These are phyloP conservation scores for Lepidiolamprologus cunningtoni DNA, from an alignment of 2,113 vertebrate genomes.

Conservation along the genomic window DNA sequence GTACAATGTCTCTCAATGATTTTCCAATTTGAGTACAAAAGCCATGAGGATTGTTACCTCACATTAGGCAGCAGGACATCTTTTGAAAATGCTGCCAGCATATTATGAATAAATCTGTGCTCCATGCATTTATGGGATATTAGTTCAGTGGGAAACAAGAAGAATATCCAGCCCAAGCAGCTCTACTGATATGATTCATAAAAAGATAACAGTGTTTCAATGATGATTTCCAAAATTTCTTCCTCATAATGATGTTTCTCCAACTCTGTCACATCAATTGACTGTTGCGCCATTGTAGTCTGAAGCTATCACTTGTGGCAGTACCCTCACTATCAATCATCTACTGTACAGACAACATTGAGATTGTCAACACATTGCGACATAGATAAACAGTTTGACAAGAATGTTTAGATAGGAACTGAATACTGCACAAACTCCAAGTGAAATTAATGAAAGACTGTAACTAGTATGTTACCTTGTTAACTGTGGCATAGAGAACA, in stretches of 20 bases:
- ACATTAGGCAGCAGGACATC: slow-evolving; percentile 39
- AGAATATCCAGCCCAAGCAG: neutral
- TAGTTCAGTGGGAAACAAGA: neutral
- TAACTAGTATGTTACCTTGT: neutral
- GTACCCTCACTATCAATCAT: slow-evolving; percentile 22
- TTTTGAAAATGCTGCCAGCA: slow-evolving; percentile 34
- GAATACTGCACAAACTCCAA: neutral
- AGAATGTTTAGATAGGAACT: neutral
- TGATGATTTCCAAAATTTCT: neutral
- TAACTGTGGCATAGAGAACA: neutral
- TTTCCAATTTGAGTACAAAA: slow-evolving; percentile 27
- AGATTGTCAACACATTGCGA: slow-evolving; percentile 20
- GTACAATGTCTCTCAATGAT: slow-evolving; percentile 6
- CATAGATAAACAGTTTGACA: slow-evolving; percentile 7
- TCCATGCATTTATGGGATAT: neutral
- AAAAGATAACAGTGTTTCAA: neutral
- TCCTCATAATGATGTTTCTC: neutral
- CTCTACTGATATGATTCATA: neutral
- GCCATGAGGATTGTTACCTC: slow-evolving; percentile 33
- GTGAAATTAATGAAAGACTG: neutral
- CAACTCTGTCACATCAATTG: neutral
- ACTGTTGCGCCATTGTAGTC: neutral
- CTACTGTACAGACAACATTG: slow-evolving; percentile 3
- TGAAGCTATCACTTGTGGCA: neutral
- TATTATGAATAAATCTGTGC: slow-evolving; percentile 1